Evolutionary conservation across 2,113 vertebrate genomes (phyloP), one percentile per base, ranked within the genome.

Genomic region (Galeopterus variegatus): DNA sequence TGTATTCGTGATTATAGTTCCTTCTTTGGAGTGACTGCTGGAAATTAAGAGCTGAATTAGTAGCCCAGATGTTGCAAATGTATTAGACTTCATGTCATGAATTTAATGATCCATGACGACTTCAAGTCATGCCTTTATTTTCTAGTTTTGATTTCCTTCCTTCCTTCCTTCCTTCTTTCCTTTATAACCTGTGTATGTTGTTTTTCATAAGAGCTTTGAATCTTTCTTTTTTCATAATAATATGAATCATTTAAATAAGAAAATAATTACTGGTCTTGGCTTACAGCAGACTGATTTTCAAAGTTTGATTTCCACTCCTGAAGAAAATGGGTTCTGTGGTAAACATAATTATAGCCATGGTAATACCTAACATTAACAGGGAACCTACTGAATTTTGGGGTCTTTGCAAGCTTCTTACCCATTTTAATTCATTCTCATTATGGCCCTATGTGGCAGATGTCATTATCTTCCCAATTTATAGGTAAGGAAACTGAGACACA

Each of bases 391-490:
- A 83, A 45, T 88, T 50, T 28, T 17, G 56, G 60, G 19, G 5
- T 79, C 33, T 93, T 77, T 65, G 19, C 36, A n/a, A 96, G 36
- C 31, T n/a, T 80, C 90, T 89, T 72, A 52, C 62, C 72, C 26
- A 84, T 65, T 65, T 76, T 90, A 28, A 50, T 19, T 31, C 26
- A 48, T 69, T 45, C 36, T 80, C 24, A 50, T 41, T 23, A 69
- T 2, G 88, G 8, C 14, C 3, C 15, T 36, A 6, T 5, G 1
- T 52, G 65, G 12, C 12, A 14, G 26, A 36, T 56, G 8, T 28
- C 17, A 14, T 23, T 69, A 24, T 60, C 56, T 54, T 75, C 12
- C 2, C 6, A 41, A 33, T 72, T 64, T 33, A 41, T 4, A 65
- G 8, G 10, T 33, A 26, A 72, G 12, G 31, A 81, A 45, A 31